Conservation (phyloP, 2,113 vertebrate genomes). For the Prionailurus viverrinus region DNA sequence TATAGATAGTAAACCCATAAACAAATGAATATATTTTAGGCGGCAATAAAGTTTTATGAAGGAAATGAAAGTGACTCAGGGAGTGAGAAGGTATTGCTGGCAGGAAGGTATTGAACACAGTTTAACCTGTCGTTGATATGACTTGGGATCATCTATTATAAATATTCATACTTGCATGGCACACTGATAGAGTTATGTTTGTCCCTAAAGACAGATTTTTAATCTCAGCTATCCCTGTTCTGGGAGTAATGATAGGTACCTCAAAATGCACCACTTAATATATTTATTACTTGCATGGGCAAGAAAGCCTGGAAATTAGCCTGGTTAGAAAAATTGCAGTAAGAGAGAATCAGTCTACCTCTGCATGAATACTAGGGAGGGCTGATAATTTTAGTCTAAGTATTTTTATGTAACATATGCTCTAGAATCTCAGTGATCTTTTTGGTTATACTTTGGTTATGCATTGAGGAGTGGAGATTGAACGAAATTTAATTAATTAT, state of each 20-base stretch:
- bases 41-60: background rate
- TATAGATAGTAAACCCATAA: background rate
- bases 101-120: background rate
- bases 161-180: background rate
- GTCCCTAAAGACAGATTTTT: slow-evolving; percentile 26
- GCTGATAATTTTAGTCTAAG: background rate
- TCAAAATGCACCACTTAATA: background rate
- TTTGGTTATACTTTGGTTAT: background rate
- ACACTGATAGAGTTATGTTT: background rate
- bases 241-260: background rate
- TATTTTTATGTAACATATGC: background rate
- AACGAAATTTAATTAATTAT: slow-evolving; percentile 35
- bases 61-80: background rate
- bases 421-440: background rate
- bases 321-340: background rate
- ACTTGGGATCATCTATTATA: background rate
- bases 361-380: background rate
- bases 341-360: background rate
- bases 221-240: background rate
- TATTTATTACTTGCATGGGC: background rate
- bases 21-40: background rate
- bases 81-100: background rate
- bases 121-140: background rate
- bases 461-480: background rate
- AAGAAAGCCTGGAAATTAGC: background rate